Evolutionary conservation across 92 coral and sea anemone genomes (phyloP), one percentile per base, ranked within the genome.

Genomic region (Porites divaricata): DNA sequence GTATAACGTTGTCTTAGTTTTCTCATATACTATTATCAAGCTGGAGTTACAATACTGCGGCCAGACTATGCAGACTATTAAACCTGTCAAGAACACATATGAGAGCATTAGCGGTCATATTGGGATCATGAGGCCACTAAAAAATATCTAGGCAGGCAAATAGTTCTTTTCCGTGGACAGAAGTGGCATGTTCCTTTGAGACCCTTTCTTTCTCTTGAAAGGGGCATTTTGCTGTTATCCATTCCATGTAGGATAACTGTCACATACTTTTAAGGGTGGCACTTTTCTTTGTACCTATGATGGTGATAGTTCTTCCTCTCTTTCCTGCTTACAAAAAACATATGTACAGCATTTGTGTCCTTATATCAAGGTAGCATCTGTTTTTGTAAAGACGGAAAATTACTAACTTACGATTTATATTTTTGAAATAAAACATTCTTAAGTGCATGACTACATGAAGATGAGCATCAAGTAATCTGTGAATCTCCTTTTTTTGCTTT

Each of bases 81-180:
- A 89, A 89, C 10, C 73, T 20, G 9, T 63, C 21, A 7, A 86
- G 81, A 8, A 78, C 70, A n/a, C 64, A 54, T 1, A 89, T 79
- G 9, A 83, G 81, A 25, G 90, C 85, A 41, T 74, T 85, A 7
- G 77, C 76, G 8, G 91, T 92, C 51, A 86, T 67, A 20, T 92
- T 92, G 35, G 93, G 69, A 67, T 92, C 95, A 78, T 90, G 95
- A 0, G 86, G 88, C 87, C 89, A 86, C 67, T 92, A 84, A 21
- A 76, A 83, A 6, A 85, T 21, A 62, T 92, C 92, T 89, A 11
- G 67, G 28, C 41, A 35, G 7, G 85, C 91, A 53, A 76, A 21
- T 2, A 57, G 65, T 17, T 49, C 53, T 72, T 91, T 91, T 4
- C 93, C 91, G 19, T 81, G 41, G 1, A 62, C 8, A 19, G 72